Evolutionary conservation across 2,113 vertebrate genomes (phyloP), one percentile per base, ranked within the genome.

Genomic region (Phaethon lepturus): DNA sequence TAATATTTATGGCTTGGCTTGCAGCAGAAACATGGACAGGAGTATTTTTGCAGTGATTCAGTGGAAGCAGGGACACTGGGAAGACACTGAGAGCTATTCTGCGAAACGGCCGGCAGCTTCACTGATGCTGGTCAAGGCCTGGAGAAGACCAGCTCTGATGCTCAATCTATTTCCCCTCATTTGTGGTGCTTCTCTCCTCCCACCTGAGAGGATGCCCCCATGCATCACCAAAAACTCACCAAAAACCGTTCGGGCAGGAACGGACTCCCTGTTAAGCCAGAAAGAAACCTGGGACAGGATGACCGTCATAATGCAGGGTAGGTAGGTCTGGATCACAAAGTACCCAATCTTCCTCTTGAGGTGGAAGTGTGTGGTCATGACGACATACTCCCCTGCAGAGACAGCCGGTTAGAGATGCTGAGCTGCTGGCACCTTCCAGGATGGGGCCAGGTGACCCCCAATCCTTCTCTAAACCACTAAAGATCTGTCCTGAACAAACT

Each of bases 281-380:
- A 99, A 99, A 96, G 99, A 99, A 53, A 99, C 99, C 98, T 99
- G 99, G 93, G 99, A 99, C 93, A 99, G 98, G 96, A 99, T 99
- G 98, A 99, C 99, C 1, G 99, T 99, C 99, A 99, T 99, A 97
- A 99, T 99, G 98, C 99, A 99, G 69, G 99, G 99, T 64, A 99
- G 98, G 98, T 99, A 99, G 53, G 99, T 99, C 97, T 99, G 99
- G 98, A 99, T 99, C 98, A 99, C 99, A 98, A 99, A 99, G 97
- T 99, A 99, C 87, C 99, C 99, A 44, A 99, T 99, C 98, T 99
- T 99, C 96, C 99, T 98, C 98, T 99, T 99, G 96, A 99, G 99
- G 97, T 99, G 99, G 98, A 99, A 99, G 98, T 99, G 99, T 10
- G 99, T 99, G 96, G 99, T 99, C 99, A 99, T 99, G 98, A 99